Evolutionary conservation across 2,113 vertebrate genomes (phyloP).

Genomic region (Tyto alba): DNA sequence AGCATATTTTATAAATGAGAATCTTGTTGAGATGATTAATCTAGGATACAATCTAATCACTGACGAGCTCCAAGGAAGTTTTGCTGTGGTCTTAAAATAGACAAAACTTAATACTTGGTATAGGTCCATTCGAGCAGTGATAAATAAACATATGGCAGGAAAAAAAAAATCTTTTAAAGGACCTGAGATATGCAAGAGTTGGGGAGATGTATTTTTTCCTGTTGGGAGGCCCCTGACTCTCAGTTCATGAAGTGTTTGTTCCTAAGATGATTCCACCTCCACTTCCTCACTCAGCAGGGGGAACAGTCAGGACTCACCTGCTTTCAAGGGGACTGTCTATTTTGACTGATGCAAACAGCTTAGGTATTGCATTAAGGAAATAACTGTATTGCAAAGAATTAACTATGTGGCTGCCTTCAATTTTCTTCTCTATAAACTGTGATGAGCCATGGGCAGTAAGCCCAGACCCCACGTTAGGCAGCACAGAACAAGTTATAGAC

Average conservation of each 20-base stretch:
- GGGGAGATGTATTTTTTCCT: not conserved
- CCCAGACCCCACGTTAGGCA: constrained; percentile 52
- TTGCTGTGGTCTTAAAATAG: not conserved
- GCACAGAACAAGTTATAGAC: constrained; percentile 50
- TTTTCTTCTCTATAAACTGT: constrained; percentile 37
- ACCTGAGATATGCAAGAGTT: not conserved
- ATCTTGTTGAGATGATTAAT: not conserved
- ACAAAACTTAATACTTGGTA: not conserved
- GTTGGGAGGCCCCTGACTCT: not conserved
- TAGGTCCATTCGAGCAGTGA: not conserved
- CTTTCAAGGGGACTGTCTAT: not conserved
- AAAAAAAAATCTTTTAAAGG: not conserved
- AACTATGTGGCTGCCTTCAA: constrained; percentile 16
- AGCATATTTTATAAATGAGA: not conserved
- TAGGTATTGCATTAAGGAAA: not conserved
- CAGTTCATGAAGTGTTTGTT: not conserved
- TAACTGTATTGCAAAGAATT: constrained; percentile 25
- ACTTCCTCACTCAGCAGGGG: rapidly evolving
- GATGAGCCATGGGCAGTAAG: constrained; percentile 44
- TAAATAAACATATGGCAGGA: not conserved
- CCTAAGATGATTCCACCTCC: not conserved
- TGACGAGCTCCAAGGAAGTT: not conserved
- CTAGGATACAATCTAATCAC: not conserved
- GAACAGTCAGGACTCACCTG: not conserved
- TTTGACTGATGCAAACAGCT: not conserved